phyloP scores from a whole-genome alignment of 2,113 vertebrate species.

The Amphilophus citrinellus region DNA sequence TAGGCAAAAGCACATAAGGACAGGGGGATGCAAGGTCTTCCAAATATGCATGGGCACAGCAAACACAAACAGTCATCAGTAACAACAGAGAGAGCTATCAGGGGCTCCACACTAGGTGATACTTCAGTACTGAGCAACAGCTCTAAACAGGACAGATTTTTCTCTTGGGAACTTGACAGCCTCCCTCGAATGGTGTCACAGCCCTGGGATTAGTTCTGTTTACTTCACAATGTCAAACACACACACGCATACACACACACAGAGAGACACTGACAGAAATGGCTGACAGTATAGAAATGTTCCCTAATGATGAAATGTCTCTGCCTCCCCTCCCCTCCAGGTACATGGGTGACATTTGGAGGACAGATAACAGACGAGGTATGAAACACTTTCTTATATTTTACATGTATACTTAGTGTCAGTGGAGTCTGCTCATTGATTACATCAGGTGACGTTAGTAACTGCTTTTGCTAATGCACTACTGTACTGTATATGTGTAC shows the following conservation, averaged over 20 bases:
- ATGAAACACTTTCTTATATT: conserved; percentile 45
- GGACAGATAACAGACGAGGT: conserved; percentile 95
- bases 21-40: background rate
- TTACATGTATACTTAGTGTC: background rate
- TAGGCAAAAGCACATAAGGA: background rate
- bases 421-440: background rate
- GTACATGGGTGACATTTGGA: conserved; percentile 96
- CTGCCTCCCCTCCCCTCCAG: conserved; percentile 72
- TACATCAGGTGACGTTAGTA: background rate
- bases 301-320: conserved; percentile 29
- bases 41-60: background rate
- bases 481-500: too few species aligned
- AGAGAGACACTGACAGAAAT: conserved; percentile 4
- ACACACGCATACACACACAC: conserved; percentile 7
- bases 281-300: conserved; percentile 18
- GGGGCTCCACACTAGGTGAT: conserved; percentile 28
- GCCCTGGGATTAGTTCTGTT: conserved; percentile 29
- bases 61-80: conserved; percentile 5
- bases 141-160: conserved; percentile 26
- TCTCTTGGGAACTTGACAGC: conserved; percentile 36
- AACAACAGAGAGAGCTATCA: conserved; percentile 17
- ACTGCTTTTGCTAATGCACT: background rate
- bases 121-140: conserved; percentile 10
- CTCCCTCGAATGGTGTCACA: conserved; percentile 17
- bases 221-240: conserved; percentile 31